phyloP scores from a whole-genome alignment of 2,888 invertebrate genomes.

The Drosophila testacea region DNA sequence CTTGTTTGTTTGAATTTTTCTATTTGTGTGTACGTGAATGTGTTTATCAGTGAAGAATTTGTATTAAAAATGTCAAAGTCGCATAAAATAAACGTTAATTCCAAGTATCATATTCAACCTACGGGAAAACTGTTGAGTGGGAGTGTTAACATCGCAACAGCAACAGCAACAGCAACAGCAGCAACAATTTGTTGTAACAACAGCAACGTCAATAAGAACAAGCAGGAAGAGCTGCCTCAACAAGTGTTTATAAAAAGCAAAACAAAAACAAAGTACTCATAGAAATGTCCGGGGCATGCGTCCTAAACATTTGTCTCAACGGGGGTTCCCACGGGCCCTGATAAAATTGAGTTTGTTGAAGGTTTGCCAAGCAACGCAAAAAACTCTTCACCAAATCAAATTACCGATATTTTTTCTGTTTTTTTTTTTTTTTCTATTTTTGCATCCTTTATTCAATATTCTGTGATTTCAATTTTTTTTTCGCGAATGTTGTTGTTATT shows the following conservation, averaged over 20 bases:
- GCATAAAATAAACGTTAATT: constrained; percentile 9
- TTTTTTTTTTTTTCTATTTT: background rate
- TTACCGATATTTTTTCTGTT: constrained; percentile 34
- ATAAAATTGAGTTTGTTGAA: constrained; percentile 54
- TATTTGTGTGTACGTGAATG: constrained; percentile 7
- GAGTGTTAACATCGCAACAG: background rate
- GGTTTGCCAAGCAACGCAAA: constrained; percentile 26
- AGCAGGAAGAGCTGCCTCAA: constrained; percentile 20
- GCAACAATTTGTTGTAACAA: background rate
- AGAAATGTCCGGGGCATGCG: constrained; percentile 33
- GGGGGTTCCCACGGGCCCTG: constrained; percentile 33
- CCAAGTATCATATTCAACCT: constrained; percentile 3
- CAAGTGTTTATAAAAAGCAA: constrained; percentile 40
- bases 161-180: background rate
- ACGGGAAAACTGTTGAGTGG: constrained; percentile 2
- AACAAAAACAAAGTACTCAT: constrained; percentile 9
- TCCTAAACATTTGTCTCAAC: constrained; percentile 5
- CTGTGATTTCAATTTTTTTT: constrained; percentile 1
- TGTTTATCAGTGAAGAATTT: constrained; percentile 24
- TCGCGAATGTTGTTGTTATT: background rate
- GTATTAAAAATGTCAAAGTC: constrained; percentile 1
- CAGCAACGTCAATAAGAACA: background rate
- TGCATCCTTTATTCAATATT: constrained; percentile 7
- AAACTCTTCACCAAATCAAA: constrained; percentile 54
- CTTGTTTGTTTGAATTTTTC: constrained; percentile 6